Evolutionary conservation across 2,797 vertebrate species (phyloP), one percentile per base, ranked within the genome.

Genomic region (Cyprinodon diabolis): DNA sequence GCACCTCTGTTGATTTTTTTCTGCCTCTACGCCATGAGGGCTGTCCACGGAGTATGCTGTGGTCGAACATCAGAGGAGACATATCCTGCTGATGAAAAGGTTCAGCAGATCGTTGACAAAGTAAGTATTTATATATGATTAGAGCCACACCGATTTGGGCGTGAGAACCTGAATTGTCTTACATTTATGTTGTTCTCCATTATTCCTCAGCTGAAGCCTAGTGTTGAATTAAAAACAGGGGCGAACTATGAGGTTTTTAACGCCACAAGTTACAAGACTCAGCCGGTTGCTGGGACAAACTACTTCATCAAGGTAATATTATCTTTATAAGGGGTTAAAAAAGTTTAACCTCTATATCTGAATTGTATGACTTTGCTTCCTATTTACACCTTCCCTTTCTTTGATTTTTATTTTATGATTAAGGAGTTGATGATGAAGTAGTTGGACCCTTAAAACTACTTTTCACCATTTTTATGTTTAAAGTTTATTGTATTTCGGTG

Each of bases 211-310:
- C 56, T 97, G 30, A 97, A 94, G 83, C 0, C 65, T 11, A 70
- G 92, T 0, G 85, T 90, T 0, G 95, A 97, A 89, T 19, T 69
- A 55, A 83, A 95, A 88, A 83, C 93, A 51, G 95, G 92, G 1
- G 90, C 66, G 70, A 89, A 6, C 0, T 97, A 91, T 23, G 85
- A 90, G 0, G 75, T 90, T 56, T 98, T 96, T 69, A 70, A 40
- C 60, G 96, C 95, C 4, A 81, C 86, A 58, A 77, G 69, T 1
- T 97, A 90, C 84, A 94, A 71, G 86, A 76, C 67, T 0, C 96
- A 97, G 82, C 0, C 91, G n/a, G 96, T 97, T 70, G 85, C 93
- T 13, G 97, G 96, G 70, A 86, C 37, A 54, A 95, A 94, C 86
- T 96, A 88, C 85, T 96, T 92, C 81, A 91, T 97, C 37, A 72